phyloP scores from a whole-genome alignment of 2,113 vertebrate species.

The Melanerpes aurifrons region DNA sequence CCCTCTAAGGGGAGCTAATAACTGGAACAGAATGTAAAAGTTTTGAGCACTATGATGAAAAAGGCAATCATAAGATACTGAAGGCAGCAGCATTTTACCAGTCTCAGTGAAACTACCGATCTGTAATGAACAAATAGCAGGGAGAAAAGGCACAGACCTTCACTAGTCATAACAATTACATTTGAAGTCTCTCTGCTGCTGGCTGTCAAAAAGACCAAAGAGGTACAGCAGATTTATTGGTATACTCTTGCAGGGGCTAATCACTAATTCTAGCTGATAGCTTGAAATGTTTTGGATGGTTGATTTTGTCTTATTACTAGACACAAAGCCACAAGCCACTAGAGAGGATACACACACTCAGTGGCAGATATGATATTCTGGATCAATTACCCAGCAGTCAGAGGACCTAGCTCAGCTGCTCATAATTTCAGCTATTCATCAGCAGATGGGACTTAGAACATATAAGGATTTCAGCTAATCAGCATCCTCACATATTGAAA shows the following conservation, averaged over 20 bases:
- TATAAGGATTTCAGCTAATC: neutral
- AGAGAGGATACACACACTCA: constrained; percentile 30
- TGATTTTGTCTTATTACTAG: constrained; percentile 28
- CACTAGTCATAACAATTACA: neutral
- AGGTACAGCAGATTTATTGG: constrained; percentile 43
- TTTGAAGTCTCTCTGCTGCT: neutral
- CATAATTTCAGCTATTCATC: constrained; percentile 56
- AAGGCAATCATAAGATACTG: neutral
- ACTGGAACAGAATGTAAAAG: neutral
- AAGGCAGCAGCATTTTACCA: neutral
- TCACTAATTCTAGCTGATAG: constrained; percentile 39
- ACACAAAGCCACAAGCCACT: constrained; percentile 6
- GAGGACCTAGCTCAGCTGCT: constrained; percentile 40
- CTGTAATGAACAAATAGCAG: constrained; percentile 26
- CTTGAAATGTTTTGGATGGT: constrained; percentile 40
- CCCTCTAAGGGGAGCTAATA: neutral
- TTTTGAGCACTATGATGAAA: neutral
- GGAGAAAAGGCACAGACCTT: neutral
- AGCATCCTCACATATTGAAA: neutral
- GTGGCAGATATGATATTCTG: constrained; percentile 52
- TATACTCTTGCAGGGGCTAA: neutral
- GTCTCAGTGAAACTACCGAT: neutral
- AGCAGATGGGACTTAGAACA: constrained; percentile 6
- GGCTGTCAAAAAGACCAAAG: neutral
- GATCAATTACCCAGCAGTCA: constrained; percentile 59